Base-by-base conservation (phyloP, 1,140 invertebrate species). In the Ceratosolen solmsi region DNA sequence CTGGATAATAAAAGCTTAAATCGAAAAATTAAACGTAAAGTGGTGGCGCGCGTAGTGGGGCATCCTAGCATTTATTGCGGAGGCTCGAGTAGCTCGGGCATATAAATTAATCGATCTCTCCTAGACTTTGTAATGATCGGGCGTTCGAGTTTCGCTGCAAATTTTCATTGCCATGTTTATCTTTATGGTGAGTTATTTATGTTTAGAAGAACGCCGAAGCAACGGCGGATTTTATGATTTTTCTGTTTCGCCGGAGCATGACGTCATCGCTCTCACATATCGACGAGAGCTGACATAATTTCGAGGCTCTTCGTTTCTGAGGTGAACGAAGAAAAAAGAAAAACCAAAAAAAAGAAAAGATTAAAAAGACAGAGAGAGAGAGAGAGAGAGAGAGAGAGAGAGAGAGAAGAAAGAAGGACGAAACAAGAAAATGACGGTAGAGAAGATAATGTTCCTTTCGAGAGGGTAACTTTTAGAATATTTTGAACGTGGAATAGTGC, bases 51-150 rank as follows among this genome's bases (percentile, higher is more conserved):
- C 15, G 20, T n/a, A 68, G 4, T 38, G 33, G 38, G 20, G 25
- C 63, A 11, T 38, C 22, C 0, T 68, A 3, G 8, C 36, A n/a
- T 68, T 68, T 68, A 68, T 68, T 68, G 15, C 22, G 17, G 36
- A n/a, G 63, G 33, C 38, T 68, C 33, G 38, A 68, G 63, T 4
- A 15, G 63, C 27, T 15, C 36, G 15, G 33, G 33, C 63, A 33
- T 68, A 68, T 68, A 68, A 68, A 68, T 68, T 38, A n/a, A 68
- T 11, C 17, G 8, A 68, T 38, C 33, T 68, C 63, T 68, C 20
- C 30, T 8, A 36, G 60, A 36, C 13, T 36, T 65, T 20, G 30
- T 36, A 65, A 65, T 36, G 30, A 65, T 2, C 11, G 3, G 9
- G 33, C 36, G 8, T 38, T 36, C 22, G 33, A 38, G 17, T n/a